phyloP scores from a whole-genome alignment of 2,888 invertebrate genomes.

The Lochmaea crataegi region DNA sequence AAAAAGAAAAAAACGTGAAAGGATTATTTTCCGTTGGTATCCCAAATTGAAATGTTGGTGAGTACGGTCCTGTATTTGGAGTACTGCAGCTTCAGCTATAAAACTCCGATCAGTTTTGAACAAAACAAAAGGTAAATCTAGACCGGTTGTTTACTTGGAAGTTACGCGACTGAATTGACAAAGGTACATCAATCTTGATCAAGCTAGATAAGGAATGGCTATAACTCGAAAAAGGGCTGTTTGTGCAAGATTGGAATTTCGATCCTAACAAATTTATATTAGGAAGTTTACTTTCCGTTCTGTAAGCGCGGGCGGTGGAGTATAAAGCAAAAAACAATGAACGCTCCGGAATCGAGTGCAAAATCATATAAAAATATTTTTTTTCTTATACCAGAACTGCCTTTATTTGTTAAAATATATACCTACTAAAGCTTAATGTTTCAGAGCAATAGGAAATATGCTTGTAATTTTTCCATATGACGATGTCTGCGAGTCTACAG shows the following conservation, averaged over 20 bases:
- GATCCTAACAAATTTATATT: slow-evolving; percentile 21
- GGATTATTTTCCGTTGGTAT: too few species aligned
- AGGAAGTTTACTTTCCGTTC: background rate
- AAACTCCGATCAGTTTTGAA: slow-evolving; percentile 14
- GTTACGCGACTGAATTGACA: slow-evolving; percentile 23
- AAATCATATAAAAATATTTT: too few species aligned
- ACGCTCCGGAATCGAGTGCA: background rate
- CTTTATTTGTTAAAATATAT: too few species aligned
- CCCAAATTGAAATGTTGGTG: background rate
- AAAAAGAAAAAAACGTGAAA: too few species aligned
- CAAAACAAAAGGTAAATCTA: slow-evolving; percentile 10
- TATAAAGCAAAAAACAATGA: background rate
- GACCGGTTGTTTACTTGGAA: slow-evolving; percentile 16
- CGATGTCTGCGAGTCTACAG: too few species aligned
- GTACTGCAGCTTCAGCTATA: background rate
- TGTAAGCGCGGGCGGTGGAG: background rate
- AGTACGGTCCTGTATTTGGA: background rate
- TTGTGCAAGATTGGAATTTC: slow-evolving; percentile 24
- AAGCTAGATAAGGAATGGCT: slow-evolving; percentile 12
- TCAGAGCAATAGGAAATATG: too few species aligned
- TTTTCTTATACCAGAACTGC: too few species aligned
- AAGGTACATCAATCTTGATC: slow-evolving; percentile 26
- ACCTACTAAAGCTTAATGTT: too few species aligned
- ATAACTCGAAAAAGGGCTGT: slow-evolving; percentile 7
- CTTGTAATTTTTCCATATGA: too few species aligned